Percentiles rank a stretch among this genome's conserved stretches.
These are phyloP conservation scores for Temnopleurus reevesii DNA, from an alignment of 53 echinoderm and acorn worm species.

Conservation along the genomic window DNA sequence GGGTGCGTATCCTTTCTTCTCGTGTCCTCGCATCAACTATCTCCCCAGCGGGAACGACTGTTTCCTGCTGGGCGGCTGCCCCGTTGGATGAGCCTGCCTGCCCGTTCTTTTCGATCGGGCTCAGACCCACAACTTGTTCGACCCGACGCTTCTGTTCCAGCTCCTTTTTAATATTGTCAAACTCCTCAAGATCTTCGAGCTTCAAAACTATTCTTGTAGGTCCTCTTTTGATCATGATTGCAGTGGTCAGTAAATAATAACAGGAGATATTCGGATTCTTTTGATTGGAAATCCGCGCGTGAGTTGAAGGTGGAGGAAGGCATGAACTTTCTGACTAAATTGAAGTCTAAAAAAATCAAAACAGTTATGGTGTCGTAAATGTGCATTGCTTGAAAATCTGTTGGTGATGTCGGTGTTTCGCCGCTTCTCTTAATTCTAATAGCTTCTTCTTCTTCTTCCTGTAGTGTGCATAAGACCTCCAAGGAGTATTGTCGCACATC, in stretches of 20 bases:
- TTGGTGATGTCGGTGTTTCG: too few species aligned
- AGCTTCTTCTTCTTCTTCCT: too few species aligned
- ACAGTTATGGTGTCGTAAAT: neutral
- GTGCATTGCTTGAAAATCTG: too few species aligned
- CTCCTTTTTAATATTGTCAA: constrained; percentile 92
- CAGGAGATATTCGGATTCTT: neutral
- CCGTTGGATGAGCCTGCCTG: constrained; percentile 49
- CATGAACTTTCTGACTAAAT: neutral
- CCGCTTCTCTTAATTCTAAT: too few species aligned
- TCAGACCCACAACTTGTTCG: constrained; percentile 69
- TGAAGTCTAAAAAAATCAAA: neutral
- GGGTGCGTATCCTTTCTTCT: constrained; percentile 82
- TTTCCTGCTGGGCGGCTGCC: constrained; percentile 46
- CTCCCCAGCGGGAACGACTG: constrained; percentile 45
- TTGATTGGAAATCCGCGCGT: neutral
- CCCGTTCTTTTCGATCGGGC: constrained; percentile 54
- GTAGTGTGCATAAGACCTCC: too few species aligned
- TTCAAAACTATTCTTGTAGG: constrained; percentile 88
- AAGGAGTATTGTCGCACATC: too few species aligned
- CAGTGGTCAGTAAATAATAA: neutral
- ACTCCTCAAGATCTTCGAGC: constrained; percentile 93
- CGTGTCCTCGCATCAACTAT: constrained; percentile 73
- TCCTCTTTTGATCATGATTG: constrained; percentile 83
- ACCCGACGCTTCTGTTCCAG: constrained; percentile 80
- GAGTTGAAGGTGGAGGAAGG: neutral